Evolutionary conservation across 1,140 invertebrate species (phyloP).

Genomic region (Listronotus bonariensis): DNA sequence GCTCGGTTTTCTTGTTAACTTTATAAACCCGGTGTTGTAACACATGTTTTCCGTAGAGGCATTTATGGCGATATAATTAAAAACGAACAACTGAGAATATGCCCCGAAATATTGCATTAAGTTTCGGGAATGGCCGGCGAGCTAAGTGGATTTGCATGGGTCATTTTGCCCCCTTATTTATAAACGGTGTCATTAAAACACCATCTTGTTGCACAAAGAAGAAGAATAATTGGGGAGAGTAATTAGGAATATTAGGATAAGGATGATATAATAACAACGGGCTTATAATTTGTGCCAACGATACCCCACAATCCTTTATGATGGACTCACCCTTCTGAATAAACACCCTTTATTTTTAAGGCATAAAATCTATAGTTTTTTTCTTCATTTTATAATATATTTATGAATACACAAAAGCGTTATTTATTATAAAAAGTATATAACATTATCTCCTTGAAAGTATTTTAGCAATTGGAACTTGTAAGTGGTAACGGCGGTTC

Average conservation of each 20-base stretch:
- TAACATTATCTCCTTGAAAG: too few relatives aligned
- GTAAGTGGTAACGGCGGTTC: too few relatives aligned
- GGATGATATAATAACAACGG: constrained; percentile 5
- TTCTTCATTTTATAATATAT: too few relatives aligned
- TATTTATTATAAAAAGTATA: too few relatives aligned
- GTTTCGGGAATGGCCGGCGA: constrained; percentile 24
- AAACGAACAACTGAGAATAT: constrained; percentile 38
- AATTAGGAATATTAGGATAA: constrained; percentile 15
- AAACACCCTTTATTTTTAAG: too few relatives aligned
- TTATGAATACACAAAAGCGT: too few relatives aligned
- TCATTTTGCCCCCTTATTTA: constrained; percentile 36
- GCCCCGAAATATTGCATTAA: constrained; percentile 35
- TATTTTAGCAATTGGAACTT: too few relatives aligned
- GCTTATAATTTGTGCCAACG: background rate
- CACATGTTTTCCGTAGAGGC: constrained; percentile 35
- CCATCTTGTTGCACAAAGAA: constrained; percentile 30
- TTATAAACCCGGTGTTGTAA: constrained; percentile 32
- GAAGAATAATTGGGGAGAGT: constrained; percentile 26
- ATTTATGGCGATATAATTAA: constrained; percentile 38
- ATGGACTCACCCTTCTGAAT: too few relatives aligned
- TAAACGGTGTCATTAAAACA: constrained; percentile 34
- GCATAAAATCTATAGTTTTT: too few relatives aligned
- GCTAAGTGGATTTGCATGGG: constrained; percentile 37
- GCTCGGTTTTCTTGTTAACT: constrained; percentile 35
- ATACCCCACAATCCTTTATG: too few relatives aligned